A percentile compares a stretch with the other conserved stretches of the same genome.
phyloP scores from a whole-genome alignment of 2,113 vertebrate species.

The Tapirus terrestris region DNA sequence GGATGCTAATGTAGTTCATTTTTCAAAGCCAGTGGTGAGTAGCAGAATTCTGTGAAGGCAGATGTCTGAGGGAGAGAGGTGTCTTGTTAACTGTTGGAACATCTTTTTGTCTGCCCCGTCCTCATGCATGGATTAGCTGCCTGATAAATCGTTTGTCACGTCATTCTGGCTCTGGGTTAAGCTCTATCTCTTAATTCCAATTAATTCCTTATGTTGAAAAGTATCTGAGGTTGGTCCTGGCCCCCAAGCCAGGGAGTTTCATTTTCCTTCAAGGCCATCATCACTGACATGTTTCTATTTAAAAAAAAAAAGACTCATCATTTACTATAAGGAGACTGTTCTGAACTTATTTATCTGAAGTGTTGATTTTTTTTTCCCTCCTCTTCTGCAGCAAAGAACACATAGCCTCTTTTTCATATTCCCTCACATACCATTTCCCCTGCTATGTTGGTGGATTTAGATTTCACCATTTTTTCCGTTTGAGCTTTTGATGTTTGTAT shows the following conservation, averaged over 20 bases:
- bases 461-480: not conserved
- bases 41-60: not conserved
- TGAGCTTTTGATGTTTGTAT: not conserved
- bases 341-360: not conserved
- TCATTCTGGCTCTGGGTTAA: constrained; percentile 45
- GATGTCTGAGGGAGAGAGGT: not conserved
- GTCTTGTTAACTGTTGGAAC: not conserved
- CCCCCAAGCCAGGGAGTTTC: not conserved
- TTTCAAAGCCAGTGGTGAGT: not conserved
- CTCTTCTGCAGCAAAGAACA: not conserved
- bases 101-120: not conserved
- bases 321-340: not conserved
- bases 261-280: constrained; percentile 2
- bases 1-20: not conserved
- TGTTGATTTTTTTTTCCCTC: not conserved
- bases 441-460: not conserved
- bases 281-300: not conserved
- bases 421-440: not conserved
- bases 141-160: not conserved
- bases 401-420: not conserved
- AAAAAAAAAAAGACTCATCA: not conserved
- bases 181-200: not conserved
- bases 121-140: not conserved
- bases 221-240: not conserved
- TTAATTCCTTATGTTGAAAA: not conserved